Conservation (phyloP, 2,113 vertebrate species). For the Cygnus buccinator region DNA sequence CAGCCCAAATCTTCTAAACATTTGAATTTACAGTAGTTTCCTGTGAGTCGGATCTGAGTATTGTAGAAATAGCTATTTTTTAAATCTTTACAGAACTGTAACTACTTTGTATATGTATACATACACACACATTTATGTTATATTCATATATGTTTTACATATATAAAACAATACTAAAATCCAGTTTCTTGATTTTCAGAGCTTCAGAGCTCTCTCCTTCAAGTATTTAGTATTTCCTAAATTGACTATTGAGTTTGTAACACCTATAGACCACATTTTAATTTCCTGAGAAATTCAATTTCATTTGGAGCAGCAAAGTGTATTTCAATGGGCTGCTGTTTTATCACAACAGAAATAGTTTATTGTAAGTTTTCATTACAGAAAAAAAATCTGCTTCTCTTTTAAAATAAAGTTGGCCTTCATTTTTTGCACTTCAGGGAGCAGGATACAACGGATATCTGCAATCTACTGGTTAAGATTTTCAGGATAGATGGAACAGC, state of each 20-base stretch:
- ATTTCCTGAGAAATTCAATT: neutral
- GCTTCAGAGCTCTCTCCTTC: neutral
- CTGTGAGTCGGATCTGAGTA: neutral
- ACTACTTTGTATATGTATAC: neutral
- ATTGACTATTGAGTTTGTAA: neutral
- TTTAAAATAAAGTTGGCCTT: neutral
- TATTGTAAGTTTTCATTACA: neutral
- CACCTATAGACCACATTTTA: neutral
- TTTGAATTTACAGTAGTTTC: neutral
- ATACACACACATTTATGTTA: neutral
- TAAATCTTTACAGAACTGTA: neutral
- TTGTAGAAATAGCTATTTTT: neutral
- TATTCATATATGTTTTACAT: neutral
- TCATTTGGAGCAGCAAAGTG: neutral
- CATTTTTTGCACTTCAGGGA: neutral
- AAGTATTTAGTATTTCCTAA: neutral
- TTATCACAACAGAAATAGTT: neutral
- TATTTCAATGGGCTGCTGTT: neutral
- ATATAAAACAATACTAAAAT: neutral
- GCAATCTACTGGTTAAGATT: neutral
- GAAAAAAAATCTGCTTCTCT: neutral
- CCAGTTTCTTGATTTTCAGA: neutral
- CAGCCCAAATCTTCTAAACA: neutral
- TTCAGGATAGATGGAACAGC: neutral
- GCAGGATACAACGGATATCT: neutral